Percentiles rank a stretch among this genome's conserved stretches.
phyloP scores from a whole-genome alignment of 2,888 invertebrate genomes.

The Ichneumoninae sp. region DNA sequence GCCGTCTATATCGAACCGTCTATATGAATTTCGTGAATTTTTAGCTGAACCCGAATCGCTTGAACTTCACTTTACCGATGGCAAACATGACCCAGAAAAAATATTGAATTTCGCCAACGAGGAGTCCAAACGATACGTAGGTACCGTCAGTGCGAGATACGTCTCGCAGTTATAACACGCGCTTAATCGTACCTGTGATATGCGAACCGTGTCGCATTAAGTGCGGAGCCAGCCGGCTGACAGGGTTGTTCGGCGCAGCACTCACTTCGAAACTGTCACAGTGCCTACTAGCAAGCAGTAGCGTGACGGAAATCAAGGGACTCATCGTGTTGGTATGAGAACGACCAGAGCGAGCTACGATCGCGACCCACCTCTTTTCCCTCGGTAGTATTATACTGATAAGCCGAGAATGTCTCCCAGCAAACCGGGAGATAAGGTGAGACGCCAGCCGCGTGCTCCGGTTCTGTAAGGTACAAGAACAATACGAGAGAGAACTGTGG shows the following conservation, averaged over 20 bases:
- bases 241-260: slow-evolving; percentile 44
- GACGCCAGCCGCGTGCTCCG: slow-evolving; percentile 22
- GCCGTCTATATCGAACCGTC: too few relatives aligned
- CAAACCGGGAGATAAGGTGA: slow-evolving; percentile 54
- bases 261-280: slow-evolving; percentile 46
- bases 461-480: slow-evolving; percentile 26
- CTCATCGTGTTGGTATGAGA: slow-evolving; percentile 18
- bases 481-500: slow-evolving; percentile 13
- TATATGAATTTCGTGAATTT: too few relatives aligned
- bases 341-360: slow-evolving; percentile 36
- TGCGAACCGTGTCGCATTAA: slow-evolving; percentile 44
- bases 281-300: slow-evolving; percentile 15
- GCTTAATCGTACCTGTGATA: slow-evolving; percentile 8
- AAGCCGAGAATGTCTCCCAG: slow-evolving; percentile 50
- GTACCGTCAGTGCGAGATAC: neutral
- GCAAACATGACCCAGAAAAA: too few relatives aligned
- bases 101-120: too few relatives aligned
- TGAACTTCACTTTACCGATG: too few relatives aligned
- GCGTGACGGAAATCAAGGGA: slow-evolving; percentile 16
- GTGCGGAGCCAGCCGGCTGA: slow-evolving; percentile 30
- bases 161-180: neutral
- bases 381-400: slow-evolving; percentile 40
- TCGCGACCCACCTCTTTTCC: slow-evolving; percentile 27
- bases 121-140: too few relatives aligned
- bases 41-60: too few relatives aligned